Percentiles rank a stretch among this genome's conserved stretches.
Conservation (phyloP, 2,797 vertebrate species). For the Buphagus erythrorhynchus region DNA sequence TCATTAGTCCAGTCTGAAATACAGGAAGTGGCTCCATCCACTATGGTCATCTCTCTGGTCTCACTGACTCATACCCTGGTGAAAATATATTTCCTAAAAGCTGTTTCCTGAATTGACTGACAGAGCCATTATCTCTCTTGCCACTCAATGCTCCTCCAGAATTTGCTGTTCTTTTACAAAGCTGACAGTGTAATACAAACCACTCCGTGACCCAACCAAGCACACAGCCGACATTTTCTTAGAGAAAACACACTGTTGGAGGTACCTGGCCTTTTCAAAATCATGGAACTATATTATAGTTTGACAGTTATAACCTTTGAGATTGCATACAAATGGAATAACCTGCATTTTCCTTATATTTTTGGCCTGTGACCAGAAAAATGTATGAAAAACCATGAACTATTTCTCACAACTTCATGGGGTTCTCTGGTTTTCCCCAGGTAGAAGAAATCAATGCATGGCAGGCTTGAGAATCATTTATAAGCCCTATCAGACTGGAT, state of each 20-base stretch:
- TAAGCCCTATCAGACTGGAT: background rate
- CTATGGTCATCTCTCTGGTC: background rate
- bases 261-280: slow-evolving; percentile 41
- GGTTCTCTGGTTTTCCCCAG: background rate
- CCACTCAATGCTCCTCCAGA: background rate
- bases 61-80: background rate
- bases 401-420: background rate
- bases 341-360: background rate
- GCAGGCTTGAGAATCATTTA: background rate
- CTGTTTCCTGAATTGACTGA: background rate
- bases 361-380: background rate
- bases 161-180: background rate
- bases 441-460: background rate
- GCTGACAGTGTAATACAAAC: background rate
- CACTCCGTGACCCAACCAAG: background rate
- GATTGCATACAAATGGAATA: slow-evolving; percentile 12
- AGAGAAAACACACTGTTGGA: background rate
- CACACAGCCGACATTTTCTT: background rate
- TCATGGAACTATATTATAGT: background rate
- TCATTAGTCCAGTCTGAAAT: background rate
- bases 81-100: background rate
- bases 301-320: slow-evolving; percentile 56
- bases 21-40: background rate
- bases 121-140: background rate
- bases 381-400: background rate